Evolutionary conservation across 1,140 invertebrate genomes (phyloP).

Genomic region (Ctenoplectra terminalis): DNA sequence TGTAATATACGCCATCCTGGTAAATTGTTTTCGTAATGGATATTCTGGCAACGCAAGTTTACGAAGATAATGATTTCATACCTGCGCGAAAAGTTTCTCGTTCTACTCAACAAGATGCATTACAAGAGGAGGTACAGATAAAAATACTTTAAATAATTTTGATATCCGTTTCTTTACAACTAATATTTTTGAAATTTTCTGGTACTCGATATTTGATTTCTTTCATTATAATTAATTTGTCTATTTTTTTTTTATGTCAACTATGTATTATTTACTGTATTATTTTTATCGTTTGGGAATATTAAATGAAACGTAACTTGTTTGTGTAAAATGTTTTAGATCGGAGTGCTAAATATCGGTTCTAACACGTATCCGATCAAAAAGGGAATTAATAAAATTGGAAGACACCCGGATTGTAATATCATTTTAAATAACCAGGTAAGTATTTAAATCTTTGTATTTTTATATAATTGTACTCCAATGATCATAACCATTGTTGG

Average conservation of each 20-base stretch:
- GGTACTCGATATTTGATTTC: not conserved
- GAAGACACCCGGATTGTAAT: constrained; percentile 47
- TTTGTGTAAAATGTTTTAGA: constrained; percentile 56
- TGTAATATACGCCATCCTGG: not conserved
- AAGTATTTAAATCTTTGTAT: constrained; percentile 32
- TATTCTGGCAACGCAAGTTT: constrained; percentile 59
- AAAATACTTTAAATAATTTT: not conserved
- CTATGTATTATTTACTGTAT: not conserved
- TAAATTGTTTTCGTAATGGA: constrained; percentile 44
- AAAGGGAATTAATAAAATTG: constrained; percentile 59
- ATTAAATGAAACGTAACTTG: not conserved
- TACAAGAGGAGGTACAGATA: constrained; percentile 11
- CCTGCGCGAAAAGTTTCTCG: constrained; percentile 16
- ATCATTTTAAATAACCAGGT: constrained; percentile 59
- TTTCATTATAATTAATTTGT: not conserved
- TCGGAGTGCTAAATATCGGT: constrained; percentile 52
- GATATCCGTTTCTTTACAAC: not conserved
- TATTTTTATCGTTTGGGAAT: not conserved
- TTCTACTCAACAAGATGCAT: not conserved
- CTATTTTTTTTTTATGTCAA: not conserved
- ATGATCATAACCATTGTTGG: no score
- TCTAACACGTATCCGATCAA: constrained; percentile 42
- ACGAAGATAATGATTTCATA: constrained; percentile 31
- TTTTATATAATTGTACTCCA: no score
- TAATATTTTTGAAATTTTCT: not conserved